phyloP scores from a whole-genome alignment of 2,797 vertebrate species.

The Zonotrichia albicollis region DNA sequence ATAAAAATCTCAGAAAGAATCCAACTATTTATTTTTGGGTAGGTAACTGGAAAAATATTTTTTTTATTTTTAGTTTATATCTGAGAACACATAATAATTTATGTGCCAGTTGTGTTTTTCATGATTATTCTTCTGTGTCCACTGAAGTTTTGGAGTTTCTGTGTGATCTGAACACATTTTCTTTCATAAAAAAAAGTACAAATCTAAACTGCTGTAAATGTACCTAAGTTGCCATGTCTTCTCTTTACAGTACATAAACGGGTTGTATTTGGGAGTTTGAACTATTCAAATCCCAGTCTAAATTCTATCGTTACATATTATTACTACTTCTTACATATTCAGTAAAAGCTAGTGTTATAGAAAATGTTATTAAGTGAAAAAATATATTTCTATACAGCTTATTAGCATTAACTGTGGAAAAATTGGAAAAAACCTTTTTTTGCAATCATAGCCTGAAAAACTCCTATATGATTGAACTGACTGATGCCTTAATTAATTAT shows the following conservation, averaged over 20 bases:
- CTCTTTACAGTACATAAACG: not conserved
- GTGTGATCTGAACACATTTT: not conserved
- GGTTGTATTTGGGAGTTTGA: not conserved
- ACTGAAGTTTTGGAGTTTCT: not conserved
- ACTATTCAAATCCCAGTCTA: not conserved
- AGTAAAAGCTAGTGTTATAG: not conserved
- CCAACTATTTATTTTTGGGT: not conserved
- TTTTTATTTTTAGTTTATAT: not conserved
- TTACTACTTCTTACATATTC: not conserved
- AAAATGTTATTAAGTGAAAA: not conserved
- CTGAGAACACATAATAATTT: not conserved
- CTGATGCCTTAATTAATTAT: constrained; percentile 54
- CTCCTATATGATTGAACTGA: constrained; percentile 13
- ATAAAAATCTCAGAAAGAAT: not conserved
- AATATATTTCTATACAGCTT: not conserved
- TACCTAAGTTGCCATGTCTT: not conserved
- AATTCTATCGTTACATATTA: not conserved
- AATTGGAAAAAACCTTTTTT: constrained; percentile 6
- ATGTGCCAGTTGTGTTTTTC: not conserved
- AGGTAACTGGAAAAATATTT: not conserved
- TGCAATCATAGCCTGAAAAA: constrained; percentile 27
- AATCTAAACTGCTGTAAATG: not conserved
- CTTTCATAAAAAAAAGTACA: not conserved
- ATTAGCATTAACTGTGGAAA: not conserved
- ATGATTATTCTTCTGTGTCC: not conserved